Evolutionary conservation across 35 echinoderm and acorn worm genomes (phyloP).

Genomic region (Amphiura filiformis): DNA sequence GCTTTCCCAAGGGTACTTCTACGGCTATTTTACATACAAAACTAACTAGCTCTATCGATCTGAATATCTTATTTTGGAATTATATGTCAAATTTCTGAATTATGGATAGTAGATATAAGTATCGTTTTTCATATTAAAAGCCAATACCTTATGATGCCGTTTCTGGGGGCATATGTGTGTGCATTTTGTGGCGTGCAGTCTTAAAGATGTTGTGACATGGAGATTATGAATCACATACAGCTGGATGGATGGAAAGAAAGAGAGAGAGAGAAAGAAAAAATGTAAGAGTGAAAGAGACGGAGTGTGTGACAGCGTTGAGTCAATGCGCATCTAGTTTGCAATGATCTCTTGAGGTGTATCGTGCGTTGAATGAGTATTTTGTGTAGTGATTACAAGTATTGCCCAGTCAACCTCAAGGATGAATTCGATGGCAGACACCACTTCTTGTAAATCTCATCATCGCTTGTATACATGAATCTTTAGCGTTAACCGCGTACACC

Average conservation of each 20-base stretch:
- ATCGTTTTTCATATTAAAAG: conserved; percentile 5
- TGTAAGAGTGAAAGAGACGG: too few species aligned
- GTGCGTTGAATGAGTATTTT: not conserved
- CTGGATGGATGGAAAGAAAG: not conserved
- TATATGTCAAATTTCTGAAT: not conserved
- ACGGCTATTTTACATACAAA: conserved; percentile 11
- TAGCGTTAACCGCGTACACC: not conserved
- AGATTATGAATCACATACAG: not conserved
- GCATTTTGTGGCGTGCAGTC: too few species aligned
- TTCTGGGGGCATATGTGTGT: too few species aligned
- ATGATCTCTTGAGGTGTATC: not conserved
- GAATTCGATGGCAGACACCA: not conserved
- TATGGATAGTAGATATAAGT: not conserved
- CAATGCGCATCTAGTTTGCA: not conserved
- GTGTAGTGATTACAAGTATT: not conserved
- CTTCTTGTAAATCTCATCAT: not conserved
- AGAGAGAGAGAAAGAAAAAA: too few species aligned
- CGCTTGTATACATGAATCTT: not conserved
- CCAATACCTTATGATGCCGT: not conserved
- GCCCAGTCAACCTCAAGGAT: conserved; percentile 8
- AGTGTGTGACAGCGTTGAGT: not conserved
- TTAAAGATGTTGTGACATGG: not conserved
- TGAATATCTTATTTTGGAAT: not conserved
- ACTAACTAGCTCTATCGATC: not conserved
- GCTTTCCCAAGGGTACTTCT: not conserved